Base-by-base conservation (phyloP, 2,888 invertebrate species). In the Trilocha varians region DNA sequence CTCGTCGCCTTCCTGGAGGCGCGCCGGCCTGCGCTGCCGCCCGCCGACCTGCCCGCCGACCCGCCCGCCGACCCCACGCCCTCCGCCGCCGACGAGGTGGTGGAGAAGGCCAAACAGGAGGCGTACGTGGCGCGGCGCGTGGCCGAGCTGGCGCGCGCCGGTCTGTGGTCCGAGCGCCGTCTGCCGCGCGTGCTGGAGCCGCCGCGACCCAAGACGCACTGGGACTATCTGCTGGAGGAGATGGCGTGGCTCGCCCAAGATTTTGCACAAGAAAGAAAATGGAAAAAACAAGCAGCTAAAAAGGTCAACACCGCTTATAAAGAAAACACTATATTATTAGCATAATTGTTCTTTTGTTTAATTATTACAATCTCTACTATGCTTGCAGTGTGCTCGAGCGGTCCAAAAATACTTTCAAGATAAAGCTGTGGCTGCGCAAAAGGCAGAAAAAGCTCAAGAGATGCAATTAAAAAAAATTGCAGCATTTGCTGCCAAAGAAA, bases 161-260 rank as follows among this genome's bases (percentile, higher is more conserved):
- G 98, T 32, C 87, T 98, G 65, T 99, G 98, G 99, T 91, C 97
- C 40, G 95, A 96, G 74, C 91, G 93, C 59, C 89, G 97, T 43
- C 87, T 98, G 70, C 97, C 97, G 41, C 97, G 97, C 83, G 91
- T 96, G 50, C 92, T 95, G 69, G 97, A 97, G 80, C 96, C 97
- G 55, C 90, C 92, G 46, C 88, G 98, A 49, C 88, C 91, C 40
- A 99, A 98, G 85, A 93, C 96, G 17, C 99, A 99, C 78, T 99
- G 99, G 98, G 99, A 99, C 79, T 99, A 97, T 78, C 86, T 99
- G 50, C 86, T 99, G 34, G 99, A 99, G 78, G 99, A 99, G 85
- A 98, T 98, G 97, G 93, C 94, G 33, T 99, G 99, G 99, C 87
- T 99, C 53, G 96, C 98, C 32, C 94, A 96, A 33, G 99, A 99